phyloP scores from a whole-genome alignment of 35 echinoderm and acorn worm genomes.

The Apostichopus parvimensis region DNA sequence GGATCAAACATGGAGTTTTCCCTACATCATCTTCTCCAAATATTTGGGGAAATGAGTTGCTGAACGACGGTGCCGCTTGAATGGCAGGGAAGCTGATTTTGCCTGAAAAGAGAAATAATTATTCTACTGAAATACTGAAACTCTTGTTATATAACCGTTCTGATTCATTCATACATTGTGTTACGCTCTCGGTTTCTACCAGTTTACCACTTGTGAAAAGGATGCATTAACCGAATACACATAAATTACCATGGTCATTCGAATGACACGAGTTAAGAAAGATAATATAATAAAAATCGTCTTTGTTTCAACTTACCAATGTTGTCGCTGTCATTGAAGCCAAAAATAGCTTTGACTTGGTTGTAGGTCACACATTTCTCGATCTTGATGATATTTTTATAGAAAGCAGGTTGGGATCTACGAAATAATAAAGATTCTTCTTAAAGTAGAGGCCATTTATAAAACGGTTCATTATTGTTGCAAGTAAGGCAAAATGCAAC shows the following conservation, averaged over 20 bases:
- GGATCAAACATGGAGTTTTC: constrained; percentile 60
- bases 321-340: constrained; percentile 55
- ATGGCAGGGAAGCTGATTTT: constrained; percentile 77
- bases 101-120: background rate
- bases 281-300: background rate
- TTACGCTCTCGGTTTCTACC: background rate
- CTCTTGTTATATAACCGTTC: too few relatives aligned
- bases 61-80: background rate
- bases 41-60: constrained; percentile 65
- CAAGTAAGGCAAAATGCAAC: too few relatives aligned
- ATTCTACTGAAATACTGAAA: too few relatives aligned
- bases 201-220: background rate
- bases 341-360: constrained; percentile 61
- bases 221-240: background rate
- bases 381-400: constrained; percentile 62
- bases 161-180: background rate
- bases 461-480: too few relatives aligned
- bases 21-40: constrained; percentile 45
- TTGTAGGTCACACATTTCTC: constrained; percentile 63
- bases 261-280: background rate
- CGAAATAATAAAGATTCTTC: background rate
- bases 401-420: constrained; percentile 54
- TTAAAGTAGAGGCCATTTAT: too few relatives aligned
- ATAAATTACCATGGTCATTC: background rate
- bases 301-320: constrained; percentile 40